phyloP scores from a whole-genome alignment of 2,888 invertebrate genomes.

The Ellobium chinense region DNA sequence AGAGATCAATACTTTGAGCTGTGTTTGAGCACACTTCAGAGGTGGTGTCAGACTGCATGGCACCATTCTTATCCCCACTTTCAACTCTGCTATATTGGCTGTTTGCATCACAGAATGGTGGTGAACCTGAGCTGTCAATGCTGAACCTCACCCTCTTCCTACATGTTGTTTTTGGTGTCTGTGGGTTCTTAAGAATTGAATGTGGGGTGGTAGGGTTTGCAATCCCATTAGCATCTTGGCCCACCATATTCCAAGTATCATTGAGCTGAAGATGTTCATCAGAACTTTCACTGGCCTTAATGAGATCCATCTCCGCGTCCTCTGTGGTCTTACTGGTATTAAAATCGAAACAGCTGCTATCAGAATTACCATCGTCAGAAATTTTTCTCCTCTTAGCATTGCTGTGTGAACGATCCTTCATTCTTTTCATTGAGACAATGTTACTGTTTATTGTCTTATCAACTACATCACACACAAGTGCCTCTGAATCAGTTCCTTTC shows the following conservation, averaged over 20 bases:
- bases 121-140: neutral
- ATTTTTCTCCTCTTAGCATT: neutral
- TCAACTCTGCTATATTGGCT: neutral
- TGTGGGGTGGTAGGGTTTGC: neutral
- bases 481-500: neutral
- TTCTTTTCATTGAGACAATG: neutral
- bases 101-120: neutral
- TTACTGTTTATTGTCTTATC: too few species aligned
- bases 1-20: neutral
- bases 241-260: too few species aligned
- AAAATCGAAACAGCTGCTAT: too few species aligned
- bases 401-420: neutral
- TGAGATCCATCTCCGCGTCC: neutral
- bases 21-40: neutral
- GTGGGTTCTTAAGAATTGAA: slow-evolving; percentile 18
- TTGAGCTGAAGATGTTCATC: too few species aligned
- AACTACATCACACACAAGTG: neutral
- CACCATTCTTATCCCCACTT: neutral
- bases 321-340: neutral
- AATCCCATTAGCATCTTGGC: neutral
- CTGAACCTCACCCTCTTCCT: slow-evolving; percentile 33
- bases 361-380: neutral
- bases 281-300: neutral
- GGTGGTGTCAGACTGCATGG: neutral
- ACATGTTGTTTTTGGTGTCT: neutral